These are phyloP conservation scores for Microcebus tavaratra DNA, from an alignment of 2,113 vertebrate species.

Conservation along the genomic window DNA sequence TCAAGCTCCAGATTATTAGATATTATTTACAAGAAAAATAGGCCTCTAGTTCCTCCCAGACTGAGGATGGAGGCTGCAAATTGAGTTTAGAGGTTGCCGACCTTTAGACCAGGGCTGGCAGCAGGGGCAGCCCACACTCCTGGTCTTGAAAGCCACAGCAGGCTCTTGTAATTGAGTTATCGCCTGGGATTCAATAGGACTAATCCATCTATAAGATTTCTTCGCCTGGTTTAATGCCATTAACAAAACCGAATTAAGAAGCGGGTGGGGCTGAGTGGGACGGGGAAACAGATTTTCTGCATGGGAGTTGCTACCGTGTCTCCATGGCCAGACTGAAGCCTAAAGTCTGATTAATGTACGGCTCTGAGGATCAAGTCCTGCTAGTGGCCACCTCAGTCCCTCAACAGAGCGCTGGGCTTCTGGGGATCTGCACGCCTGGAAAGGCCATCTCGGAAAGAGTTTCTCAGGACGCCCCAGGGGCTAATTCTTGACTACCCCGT, in stretches of 20 bases:
- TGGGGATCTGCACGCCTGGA: not conserved
- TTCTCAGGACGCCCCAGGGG: not conserved
- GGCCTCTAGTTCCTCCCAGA: slow-evolving; percentile 66
- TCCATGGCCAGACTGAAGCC: slow-evolving; percentile 33
- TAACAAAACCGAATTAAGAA: slow-evolving; percentile 78
- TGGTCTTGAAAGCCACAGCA: slow-evolving; percentile 67
- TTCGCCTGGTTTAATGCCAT: slow-evolving; percentile 74
- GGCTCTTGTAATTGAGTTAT: slow-evolving; percentile 79
- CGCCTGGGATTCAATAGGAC: slow-evolving; percentile 64
- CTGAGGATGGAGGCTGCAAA: slow-evolving; percentile 66
- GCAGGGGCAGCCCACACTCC: slow-evolving; percentile 52
- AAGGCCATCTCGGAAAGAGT: not conserved
- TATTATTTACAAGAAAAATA: slow-evolving; percentile 69
- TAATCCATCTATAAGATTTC: slow-evolving; percentile 80
- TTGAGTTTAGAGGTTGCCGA: slow-evolving; percentile 71
- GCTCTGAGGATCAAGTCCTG: not conserved
- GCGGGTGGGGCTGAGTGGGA: slow-evolving; percentile 39
- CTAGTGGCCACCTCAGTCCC: not conserved
- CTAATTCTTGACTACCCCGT: not conserved
- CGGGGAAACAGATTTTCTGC: slow-evolving; percentile 10
- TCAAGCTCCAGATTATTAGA: slow-evolving; percentile 71
- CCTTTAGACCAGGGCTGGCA: slow-evolving; percentile 67
- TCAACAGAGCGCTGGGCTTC: not conserved
- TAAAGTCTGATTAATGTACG: not conserved
- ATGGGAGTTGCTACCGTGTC: not conserved